Evolutionary conservation across 92 coral and sea anemone genomes (phyloP), one percentile per base, ranked within the genome.

Genomic region (Umimayanthus chanpuru): DNA sequence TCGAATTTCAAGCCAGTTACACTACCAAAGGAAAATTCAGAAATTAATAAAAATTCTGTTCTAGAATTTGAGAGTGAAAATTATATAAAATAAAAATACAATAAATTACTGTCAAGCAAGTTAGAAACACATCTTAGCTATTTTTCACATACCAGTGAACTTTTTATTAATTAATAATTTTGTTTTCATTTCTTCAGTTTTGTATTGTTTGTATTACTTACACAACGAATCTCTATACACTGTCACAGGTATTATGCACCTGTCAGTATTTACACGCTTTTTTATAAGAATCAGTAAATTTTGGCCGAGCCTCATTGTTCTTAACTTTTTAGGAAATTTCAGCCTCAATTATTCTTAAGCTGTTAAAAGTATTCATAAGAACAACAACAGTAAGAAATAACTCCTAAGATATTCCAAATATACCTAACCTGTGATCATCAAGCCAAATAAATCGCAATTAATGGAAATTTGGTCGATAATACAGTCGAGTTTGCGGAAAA

Each of bases 51-150:
- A 38, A 75, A 75, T 77, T 26, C 38, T 77, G 65, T 47, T 44
- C 65, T 47, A 44, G 81, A 77, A 9, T 77, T 77, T 49, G 32
- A 77, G 61, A 77, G 81, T n/a, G 61, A 23, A 77, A 44, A 36
- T 77, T 77, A 16, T 47, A 26, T 44, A n/a, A n/a, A n/a, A n/a
- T n/a, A n/a, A 77, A 77, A 41, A 43, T 15, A 40, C 53, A 44
- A 58, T 56, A 76, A 76, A 76, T 76, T 18, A 40, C 81, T 76
- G 81, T 40, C 58, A 76, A 44, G 29, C 81, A 76, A 76, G 81
- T 76, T 18, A 76, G 55, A 40, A 76, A 76, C 47, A 47, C 56
- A 76, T 76, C 30, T 76, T 76, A 76, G 56, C 9, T 76, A 14
- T 41, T 58, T 64, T 64, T 3, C 70, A 64, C 47, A 3, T 43